Evolutionary conservation across 1,140 invertebrate species (phyloP), one percentile per base, ranked within the genome.

Genomic region (Drosophila equinoxialis): DNA sequence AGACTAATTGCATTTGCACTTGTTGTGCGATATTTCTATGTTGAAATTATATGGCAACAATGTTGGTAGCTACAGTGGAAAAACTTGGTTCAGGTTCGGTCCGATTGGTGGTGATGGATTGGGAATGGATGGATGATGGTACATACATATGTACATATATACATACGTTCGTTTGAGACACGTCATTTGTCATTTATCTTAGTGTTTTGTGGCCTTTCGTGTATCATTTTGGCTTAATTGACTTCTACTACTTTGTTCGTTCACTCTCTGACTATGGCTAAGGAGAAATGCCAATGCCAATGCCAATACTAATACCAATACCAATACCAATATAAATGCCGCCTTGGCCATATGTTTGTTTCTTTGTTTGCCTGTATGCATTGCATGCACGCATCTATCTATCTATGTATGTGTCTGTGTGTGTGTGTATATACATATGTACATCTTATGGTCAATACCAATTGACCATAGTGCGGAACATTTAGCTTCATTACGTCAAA

Each of bases 121-220:
- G 54, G 65, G 60, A 65, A 74, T 74, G 75, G 58, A 54, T 65
- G 75, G 58, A 54, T 62, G 63, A 65, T 48, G 74, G 41, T 62
- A 26, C 26, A 26, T 23, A 23, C 20, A 23, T 23, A 23, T 2
- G 20, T 30, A 30, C 6, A 30, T 6, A 30, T 6, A 30, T 30
- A 6, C 26, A 30, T 30, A 30, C 5, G 74, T 78, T 75, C 61
- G 74, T 78, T 78, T 72, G 72, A 83, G 84, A 87, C 83, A 86
- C 83, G 80, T 87, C 83, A 87, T 87, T 87, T 87, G 84, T 87
- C 83, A 87, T 87, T 87, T 87, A 87, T 87, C 84, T 83, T 77
- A 57, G 81, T 73, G 81, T 23, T 51, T 30, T 51, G 45, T 51
- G 45, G 45, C 81, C 81, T 79, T 86, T 87, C 87, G 57, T 59